Base-by-base conservation (phyloP, 2,113 vertebrate genomes). In the Anarrhichthys ocellatus region DNA sequence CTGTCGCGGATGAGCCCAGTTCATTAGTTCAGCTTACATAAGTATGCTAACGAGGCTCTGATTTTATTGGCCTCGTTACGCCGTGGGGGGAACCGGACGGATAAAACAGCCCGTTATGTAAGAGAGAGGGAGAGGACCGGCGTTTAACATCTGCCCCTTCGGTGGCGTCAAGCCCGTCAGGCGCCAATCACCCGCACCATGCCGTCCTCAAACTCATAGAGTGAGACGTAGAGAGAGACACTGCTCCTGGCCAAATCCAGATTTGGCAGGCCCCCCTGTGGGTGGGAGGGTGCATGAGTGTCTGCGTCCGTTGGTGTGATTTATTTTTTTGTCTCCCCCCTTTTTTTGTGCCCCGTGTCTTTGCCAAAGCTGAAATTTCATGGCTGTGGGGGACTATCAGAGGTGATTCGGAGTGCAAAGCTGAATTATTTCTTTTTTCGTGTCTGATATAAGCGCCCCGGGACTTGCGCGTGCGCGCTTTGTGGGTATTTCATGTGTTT, bases 331-430 rank as follows among this genome's bases (percentile, higher is more conserved):
- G 87, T 91, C 75, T 74, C 71, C 42, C 34, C 34, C 56, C 24
- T 11, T 58, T 58, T 69, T 82, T 80, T 70, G 79, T 63, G 56
- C 50, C 74, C 63, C n/a, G 69, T 48, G 20, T 69, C 75, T 83
- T 87, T 88, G 83, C 88, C 85, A 93, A 91, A 92, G 91, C 87
- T 82, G 87, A 86, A 85, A 93, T 94, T 93, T 93, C 92, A 93
- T 80, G 91, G 89, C 72, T 82, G 10, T 8, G 54, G 58, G 83
- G 64, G 86, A 88, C 89, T 77, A 82, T 87, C 84, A 77, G 91
- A 86, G 93, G 92, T 94, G 88, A 93, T 85, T 89, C 81, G 20
- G 84, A 93, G 93, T 92, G 89, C 92, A 91, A n/a, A 75, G 79
- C 88, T 86, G 88, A 90, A 91, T 92, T 89, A 89, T 92, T 84